These are phyloP conservation scores for Zaprionus kolodkinae DNA, from an alignment of 1,140 invertebrate species.

Conservation along the genomic window DNA sequence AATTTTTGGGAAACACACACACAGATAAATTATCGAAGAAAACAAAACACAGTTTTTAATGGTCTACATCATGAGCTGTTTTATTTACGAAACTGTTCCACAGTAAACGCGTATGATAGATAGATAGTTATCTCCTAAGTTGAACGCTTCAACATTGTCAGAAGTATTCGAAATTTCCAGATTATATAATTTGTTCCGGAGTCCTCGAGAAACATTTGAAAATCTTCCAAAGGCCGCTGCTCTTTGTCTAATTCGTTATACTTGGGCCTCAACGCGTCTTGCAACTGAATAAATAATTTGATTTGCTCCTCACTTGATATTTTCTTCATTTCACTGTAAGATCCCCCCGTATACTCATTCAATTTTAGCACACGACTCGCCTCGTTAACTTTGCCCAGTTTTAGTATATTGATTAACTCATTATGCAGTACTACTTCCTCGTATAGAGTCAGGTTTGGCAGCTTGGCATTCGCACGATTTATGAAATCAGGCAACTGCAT, in stretches of 20 bases:
- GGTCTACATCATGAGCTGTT: slow-evolving; percentile 9
- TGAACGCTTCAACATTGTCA: background rate
- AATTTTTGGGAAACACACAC: slow-evolving; percentile 5
- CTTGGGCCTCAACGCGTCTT: background rate
- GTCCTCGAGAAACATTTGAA: background rate
- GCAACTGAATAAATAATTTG: background rate
- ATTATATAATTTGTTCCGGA: background rate
- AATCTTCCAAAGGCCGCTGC: background rate
- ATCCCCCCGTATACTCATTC: background rate
- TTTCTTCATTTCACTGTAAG: background rate
- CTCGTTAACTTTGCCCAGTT: background rate
- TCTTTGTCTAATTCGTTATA: background rate
- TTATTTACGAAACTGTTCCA: background rate
- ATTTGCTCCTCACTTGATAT: background rate
- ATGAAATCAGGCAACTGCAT: background rate
- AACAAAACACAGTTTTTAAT: slow-evolving; percentile 22
- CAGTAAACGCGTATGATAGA: background rate
- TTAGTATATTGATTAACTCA: background rate
- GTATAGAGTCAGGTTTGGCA: background rate
- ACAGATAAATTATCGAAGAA: slow-evolving; percentile 20
- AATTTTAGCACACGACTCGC: background rate
- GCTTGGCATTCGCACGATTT: background rate
- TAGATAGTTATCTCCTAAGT: background rate
- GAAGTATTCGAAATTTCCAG: background rate
- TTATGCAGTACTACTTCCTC: background rate